Evolutionary conservation across 1,140 invertebrate species (phyloP), one percentile per base, ranked within the genome.

Genomic region (Microplitis mediator): DNA sequence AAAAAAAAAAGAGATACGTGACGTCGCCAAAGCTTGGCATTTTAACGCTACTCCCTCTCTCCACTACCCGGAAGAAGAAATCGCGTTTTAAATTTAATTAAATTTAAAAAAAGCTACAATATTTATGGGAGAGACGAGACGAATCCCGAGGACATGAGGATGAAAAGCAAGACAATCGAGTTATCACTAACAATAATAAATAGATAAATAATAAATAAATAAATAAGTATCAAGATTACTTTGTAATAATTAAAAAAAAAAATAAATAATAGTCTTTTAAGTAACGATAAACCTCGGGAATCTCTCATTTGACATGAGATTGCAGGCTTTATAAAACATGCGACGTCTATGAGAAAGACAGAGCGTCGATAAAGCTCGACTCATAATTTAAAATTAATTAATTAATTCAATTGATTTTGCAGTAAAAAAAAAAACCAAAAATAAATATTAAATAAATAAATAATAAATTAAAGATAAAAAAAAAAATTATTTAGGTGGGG

Each of bases 1-100:
- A 67, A 23, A 68, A 39, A 54, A 72, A 68, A 68, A 58, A 65
- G 13, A 32, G 9, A 64, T 51, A 65, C 61, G 72, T 74, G 72
- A 74, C 67, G 72, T 66, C 62, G 54, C 72, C 72, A 74, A 70
- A 63, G 62, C 66, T 73, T 58, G 39, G 68, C 67, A 74, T 69
- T 70, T 65, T 74, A 74, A 69, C 54, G 61, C 72, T 69, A 58
- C 32, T 39, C 50, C 35, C 51, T 64, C 34, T 52, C 35, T 65
- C 50, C 69, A 63, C 60, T 52, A 71, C 69, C 69, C 69, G 45
- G 68, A 69, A 45, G 13, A 58, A 36, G 52, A 45, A 69, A 61
- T 61, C n/a, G 9, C 32, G 23, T 60, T 32, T 45, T 45, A 9
- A 9, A 6, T 9, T 45, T 5, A 45, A 51, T 34, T 52, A 64